Percentiles rank a stretch among this genome's conserved stretches.
These are phyloP conservation scores for Pomacea maculata DNA, from an alignment of 1,140 invertebrate species.

Conservation along the genomic window DNA sequence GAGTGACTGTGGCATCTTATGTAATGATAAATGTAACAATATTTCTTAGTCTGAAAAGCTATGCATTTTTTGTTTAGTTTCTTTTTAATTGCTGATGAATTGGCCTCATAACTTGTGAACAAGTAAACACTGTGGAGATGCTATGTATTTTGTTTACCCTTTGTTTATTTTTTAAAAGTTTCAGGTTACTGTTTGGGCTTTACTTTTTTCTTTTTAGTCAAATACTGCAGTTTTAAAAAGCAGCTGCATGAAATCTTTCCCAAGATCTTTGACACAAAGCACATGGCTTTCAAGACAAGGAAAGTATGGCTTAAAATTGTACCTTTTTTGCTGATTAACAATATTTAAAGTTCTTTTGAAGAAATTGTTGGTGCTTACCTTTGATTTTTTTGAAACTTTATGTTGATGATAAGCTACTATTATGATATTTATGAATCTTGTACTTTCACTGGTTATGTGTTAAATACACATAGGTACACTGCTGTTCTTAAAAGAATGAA, in stretches of 20 bases:
- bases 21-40: neutral
- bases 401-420: too few species aligned
- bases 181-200: neutral
- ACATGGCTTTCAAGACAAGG: conserved; percentile 69
- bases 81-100: conserved; percentile 1
- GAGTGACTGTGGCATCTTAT: conserved; percentile 32
- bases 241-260: conserved; percentile 75
- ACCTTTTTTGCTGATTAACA: too few species aligned
- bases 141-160: neutral
- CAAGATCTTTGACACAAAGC: conserved; percentile 78
- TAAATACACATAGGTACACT: too few species aligned
- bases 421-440: too few species aligned
- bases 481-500: too few species aligned
- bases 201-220: conserved; percentile 61
- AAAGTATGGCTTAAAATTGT: conserved; percentile 36
- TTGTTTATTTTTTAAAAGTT: too few species aligned
- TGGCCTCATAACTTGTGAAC: neutral
- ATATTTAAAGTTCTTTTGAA: too few species aligned
- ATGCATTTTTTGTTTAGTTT: neutral
- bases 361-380: too few species aligned
- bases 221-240: conserved; percentile 74
- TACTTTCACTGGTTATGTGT: too few species aligned
- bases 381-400: too few species aligned
- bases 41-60: neutral
- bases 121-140: neutral